Base-by-base conservation (phyloP, 2,113 vertebrate species). In the Cryptomyrus ogoouensis region DNA sequence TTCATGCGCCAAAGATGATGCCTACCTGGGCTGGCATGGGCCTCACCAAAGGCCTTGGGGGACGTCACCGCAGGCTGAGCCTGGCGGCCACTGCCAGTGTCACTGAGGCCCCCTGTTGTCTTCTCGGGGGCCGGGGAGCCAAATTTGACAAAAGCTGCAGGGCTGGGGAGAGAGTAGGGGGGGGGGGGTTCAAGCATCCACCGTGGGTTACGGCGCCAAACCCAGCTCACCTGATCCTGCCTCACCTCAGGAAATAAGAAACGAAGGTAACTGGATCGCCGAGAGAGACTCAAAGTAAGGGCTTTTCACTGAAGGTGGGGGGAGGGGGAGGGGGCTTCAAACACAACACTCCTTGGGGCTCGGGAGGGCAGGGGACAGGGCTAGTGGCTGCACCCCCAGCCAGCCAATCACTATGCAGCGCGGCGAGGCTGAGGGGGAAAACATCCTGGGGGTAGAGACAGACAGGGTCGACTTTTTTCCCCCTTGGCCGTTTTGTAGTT, bases 401-500 rank as follows among this genome's bases (percentile, higher is more conserved):
- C 93, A 94, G 91, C 93, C 93, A 92, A 90, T 92, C 88, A 92
- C 53, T 91, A 94, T 58, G 91, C 90, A 93, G 91, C 90, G 8
- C 90, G 92, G 91, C 0, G 91, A 91, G 89, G 93, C 27, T 6
- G 27, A 87, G 89, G 0, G 90, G 70, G 44, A 85, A 91, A 83
- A 89, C 17, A 50, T 83, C 90, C 94, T 93, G 92, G 91, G 92
- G 91, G 89, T 87, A 90, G 90, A 94, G 90, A 92, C 87, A 91
- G 27, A 90, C 46, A 91, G 89, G 91, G 91, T 91, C 62, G 90
- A 89, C 88, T 88, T 89, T 95, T 92, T 94, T 13, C 53, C 17
- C 52, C 24, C 53, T 62, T 5, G 35, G 86, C 42, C 39, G 4
- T 90, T 91, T 53, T 44, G 0, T 88, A 53, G 88, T 44, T 53